Base-by-base conservation (phyloP, 2,888 invertebrate species). In the Diplazon laetatorius region DNA sequence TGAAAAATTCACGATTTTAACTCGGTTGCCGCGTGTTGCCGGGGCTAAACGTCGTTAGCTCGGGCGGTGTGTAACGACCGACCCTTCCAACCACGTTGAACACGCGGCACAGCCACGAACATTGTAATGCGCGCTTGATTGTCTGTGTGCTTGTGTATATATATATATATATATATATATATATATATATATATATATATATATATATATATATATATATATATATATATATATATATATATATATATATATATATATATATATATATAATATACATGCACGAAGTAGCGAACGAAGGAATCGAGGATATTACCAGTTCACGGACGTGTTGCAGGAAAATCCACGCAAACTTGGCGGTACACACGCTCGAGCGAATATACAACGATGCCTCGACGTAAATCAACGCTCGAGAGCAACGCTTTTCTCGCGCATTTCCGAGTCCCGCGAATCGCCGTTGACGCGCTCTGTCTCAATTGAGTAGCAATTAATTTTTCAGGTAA, bases 1-100 rank as follows among this genome's bases (percentile, higher is more conserved):
- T 52, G 39, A 52, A 46, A 55, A 57, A 30, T 57, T 30, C 62
- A 6, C 16, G 52, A 25, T 6, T 30, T 52, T 30, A 14, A 52
- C 50, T 50, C 22, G 22, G 22, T 50, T 50, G 2, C 20, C 14
- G 25, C 52, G 14, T 14, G 14, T 14, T 14, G 50, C 76, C n/a
- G 83, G 82, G 75, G 73, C 80, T 75, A 79, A 76, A 72, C 83
- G 79, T 82, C 82, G 81, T 83, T 84, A 82, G 82, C 81, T 82
- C 63, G 71, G 80, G 82, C n/a, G n/a, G n/a, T n/a, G n/a, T n/a
- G 81, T 85, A 86, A 86, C 82, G 83, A 86, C 83, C 86, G 76
- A 70, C 72, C 81, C 75, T 77, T 78, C 78, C 44, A 65, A 65
- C 72, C 76, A 60, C 82, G 79, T 74, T 52, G 65, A 52, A 71